Evolutionary conservation across 2,113 vertebrate genomes (phyloP).

Genomic region (Chamaetylas fuelleborni): DNA sequence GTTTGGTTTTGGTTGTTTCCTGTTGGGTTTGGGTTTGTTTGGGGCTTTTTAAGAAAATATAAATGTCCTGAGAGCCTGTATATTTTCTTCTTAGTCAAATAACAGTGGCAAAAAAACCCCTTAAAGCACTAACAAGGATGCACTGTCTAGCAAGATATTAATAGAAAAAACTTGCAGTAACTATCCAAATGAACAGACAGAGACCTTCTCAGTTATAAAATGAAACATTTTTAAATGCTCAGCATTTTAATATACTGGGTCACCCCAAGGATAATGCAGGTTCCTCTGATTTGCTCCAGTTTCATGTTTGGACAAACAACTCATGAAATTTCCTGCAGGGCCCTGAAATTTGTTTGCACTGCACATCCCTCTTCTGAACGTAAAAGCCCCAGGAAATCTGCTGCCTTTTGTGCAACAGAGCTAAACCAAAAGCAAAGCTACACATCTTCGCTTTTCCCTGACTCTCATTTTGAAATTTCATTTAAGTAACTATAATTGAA

Average conservation of each 20-base stretch:
- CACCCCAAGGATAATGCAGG: background rate
- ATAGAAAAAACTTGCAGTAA: background rate
- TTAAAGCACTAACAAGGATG: background rate
- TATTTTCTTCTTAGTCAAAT: background rate
- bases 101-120: background rate
- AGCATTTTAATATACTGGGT: background rate
- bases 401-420: background rate
- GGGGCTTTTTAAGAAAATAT: background rate
- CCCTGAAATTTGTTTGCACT: background rate
- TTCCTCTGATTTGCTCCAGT: background rate
- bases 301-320: background rate
- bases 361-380: background rate
- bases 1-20: background rate
- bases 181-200: background rate
- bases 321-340: background rate
- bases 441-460: background rate
- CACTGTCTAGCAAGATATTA: background rate
- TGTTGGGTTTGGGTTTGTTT: accelerated
- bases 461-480: slow-evolving; percentile 1
- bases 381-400: background rate
- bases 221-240: background rate
- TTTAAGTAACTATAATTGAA: background rate
- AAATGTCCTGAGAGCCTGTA: background rate
- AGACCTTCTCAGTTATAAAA: background rate
- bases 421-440: background rate